Evolutionary conservation across 2,113 vertebrate genomes (phyloP).

Genomic region (Pangasianodon hypophthalmus): DNA sequence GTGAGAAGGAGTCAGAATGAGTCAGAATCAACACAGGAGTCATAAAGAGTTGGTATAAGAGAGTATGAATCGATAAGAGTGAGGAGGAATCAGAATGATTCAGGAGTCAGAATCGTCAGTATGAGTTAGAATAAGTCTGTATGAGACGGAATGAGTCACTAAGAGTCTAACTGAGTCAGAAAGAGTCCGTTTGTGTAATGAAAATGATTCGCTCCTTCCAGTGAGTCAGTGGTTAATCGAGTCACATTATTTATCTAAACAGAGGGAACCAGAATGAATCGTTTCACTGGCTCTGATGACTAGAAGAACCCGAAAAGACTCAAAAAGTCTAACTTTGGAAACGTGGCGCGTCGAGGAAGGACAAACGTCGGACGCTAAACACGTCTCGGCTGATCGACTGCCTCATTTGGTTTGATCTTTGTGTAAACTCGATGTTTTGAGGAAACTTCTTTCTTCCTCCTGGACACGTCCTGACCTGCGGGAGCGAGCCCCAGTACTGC

Average conservation of each 20-base stretch:
- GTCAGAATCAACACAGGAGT: background rate
- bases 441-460: background rate
- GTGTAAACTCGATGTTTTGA: background rate
- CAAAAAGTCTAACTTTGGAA: too few species aligned
- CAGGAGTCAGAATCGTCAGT: too few species aligned
- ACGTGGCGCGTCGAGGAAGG: too few species aligned
- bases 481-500: slow-evolving; percentile 91
- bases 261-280: background rate
- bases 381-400: background rate
- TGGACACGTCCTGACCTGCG: slow-evolving; percentile 77
- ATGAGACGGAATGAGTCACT: too few species aligned
- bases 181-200: background rate
- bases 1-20: background rate
- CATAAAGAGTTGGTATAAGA: background rate
- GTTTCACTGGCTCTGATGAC: background rate
- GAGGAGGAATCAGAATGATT: background rate
- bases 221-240: background rate
- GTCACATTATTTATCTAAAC: background rate
- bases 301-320: too few species aligned
- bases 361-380: background rate
- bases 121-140: too few species aligned
- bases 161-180: background rate
- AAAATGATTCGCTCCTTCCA: background rate
- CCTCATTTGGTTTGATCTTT: too few species aligned
- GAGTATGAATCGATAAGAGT: background rate